Percentiles rank a stretch among this genome's conserved stretches.
Evolutionary conservation across 2,113 vertebrate genomes (phyloP).

Genomic region (Sphyrna mokarran): DNA sequence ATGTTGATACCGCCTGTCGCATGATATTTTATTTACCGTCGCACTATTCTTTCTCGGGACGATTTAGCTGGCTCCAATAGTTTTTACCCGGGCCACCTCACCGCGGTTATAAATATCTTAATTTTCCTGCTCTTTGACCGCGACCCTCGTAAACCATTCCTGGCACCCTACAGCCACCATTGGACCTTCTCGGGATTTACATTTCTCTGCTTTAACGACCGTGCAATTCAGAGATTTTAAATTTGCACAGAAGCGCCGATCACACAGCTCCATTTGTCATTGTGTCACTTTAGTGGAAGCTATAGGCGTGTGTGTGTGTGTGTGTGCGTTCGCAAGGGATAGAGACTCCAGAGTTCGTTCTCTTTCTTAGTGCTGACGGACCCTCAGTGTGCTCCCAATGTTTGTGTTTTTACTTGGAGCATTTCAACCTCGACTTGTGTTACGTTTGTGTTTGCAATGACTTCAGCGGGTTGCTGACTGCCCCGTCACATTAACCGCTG

Average conservation of each 20-base stretch:
- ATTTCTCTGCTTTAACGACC: not conserved
- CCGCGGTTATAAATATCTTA: not conserved
- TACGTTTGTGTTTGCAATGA: not conserved
- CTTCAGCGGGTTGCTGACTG: not conserved
- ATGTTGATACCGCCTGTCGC: not conserved
- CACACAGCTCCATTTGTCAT: too few species aligned
- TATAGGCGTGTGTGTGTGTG: not conserved
- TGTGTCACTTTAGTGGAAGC: not conserved
- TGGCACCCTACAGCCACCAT: not conserved
- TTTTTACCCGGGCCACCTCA: not conserved
- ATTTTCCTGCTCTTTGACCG: not conserved
- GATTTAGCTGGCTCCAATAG: not conserved
- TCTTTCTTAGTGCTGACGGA: not conserved
- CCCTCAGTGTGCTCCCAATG: not conserved
- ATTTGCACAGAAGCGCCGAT: not conserved
- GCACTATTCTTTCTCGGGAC: not conserved
- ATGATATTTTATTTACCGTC: not conserved
- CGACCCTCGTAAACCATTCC: not conserved
- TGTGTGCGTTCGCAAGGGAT: not conserved
- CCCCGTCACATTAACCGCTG: not conserved
- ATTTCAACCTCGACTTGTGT: not conserved
- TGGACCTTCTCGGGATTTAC: not conserved
- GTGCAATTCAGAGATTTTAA: not conserved
- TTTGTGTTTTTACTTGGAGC: not conserved
- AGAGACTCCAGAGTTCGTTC: not conserved